These are phyloP conservation scores for Petrophora chlorosata DNA, from an alignment of 2,888 invertebrate species.

Conservation along the genomic window DNA sequence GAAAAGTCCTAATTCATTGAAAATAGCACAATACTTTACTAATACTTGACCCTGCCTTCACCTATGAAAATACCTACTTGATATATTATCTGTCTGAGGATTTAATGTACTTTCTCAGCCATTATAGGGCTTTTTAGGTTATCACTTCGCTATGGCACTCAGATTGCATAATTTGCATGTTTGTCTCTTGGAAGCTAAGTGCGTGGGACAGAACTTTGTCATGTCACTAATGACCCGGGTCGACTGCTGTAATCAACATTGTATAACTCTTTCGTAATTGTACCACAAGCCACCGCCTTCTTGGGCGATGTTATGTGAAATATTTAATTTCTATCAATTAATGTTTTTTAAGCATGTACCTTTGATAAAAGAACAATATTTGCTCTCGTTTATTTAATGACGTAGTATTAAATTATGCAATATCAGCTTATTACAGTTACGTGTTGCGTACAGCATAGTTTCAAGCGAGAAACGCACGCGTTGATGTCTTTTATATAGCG, in stretches of 20 bases:
- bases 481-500: slow-evolving; percentile 57
- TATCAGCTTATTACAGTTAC: too few species aligned
- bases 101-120: too few species aligned
- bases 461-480: slow-evolving; percentile 44
- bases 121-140: too few species aligned
- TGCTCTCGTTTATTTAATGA: too few species aligned
- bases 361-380: too few species aligned
- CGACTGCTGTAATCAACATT: slow-evolving; percentile 34
- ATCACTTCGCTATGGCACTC: not conserved
- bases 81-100: too few species aligned
- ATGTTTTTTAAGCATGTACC: not conserved
- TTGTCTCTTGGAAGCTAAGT: slow-evolving; percentile 12
- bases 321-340: slow-evolving; percentile 25
- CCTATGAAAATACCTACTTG: too few species aligned
- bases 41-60: too few species aligned
- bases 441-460: too few species aligned
- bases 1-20: too few species aligned
- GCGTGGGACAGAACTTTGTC: slow-evolving; percentile 22
- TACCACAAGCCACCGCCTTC: slow-evolving; percentile 35
- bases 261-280: slow-evolving; percentile 45
- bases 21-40: too few species aligned
- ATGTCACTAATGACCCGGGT: slow-evolving; percentile 33
- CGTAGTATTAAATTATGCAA: too few species aligned
- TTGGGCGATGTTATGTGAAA: slow-evolving; percentile 27
- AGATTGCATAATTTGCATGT: slow-evolving; percentile 13